phyloP scores from a whole-genome alignment of 2,888 invertebrate genomes.

The Arenicola marina region DNA sequence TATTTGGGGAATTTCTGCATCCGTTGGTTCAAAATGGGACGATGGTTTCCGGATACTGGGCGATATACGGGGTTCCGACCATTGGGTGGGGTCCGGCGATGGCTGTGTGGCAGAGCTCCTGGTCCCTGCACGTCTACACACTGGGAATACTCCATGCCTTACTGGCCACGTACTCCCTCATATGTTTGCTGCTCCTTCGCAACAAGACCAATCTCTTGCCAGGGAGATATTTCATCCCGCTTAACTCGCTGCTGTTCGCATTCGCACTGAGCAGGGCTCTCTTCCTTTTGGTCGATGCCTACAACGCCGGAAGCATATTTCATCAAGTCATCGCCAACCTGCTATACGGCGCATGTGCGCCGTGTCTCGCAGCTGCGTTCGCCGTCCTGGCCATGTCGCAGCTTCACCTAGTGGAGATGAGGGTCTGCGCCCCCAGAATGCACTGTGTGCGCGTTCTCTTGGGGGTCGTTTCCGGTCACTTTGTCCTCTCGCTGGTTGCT shows the following conservation, averaged over 20 bases:
- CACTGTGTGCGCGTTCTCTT: slow-evolving; percentile 80
- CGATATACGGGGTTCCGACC: too few species aligned
- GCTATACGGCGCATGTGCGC: slow-evolving; percentile 81
- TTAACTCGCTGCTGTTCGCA: slow-evolving; percentile 80
- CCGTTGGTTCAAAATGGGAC: too few species aligned
- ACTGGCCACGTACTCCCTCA: slow-evolving; percentile 81
- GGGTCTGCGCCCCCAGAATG: slow-evolving; percentile 62
- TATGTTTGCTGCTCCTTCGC: slow-evolving; percentile 84
- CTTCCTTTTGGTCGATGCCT: slow-evolving; percentile 88
- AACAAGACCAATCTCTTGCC: slow-evolving; percentile 84
- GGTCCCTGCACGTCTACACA: slow-evolving; percentile 89
- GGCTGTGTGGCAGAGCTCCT: too few species aligned
- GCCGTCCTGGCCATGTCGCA: slow-evolving; percentile 84
- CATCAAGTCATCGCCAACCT: slow-evolving; percentile 78
- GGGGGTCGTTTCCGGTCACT: slow-evolving; percentile 77
- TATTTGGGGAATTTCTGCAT: too few species aligned
- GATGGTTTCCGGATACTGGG: too few species aligned
- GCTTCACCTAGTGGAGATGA: slow-evolving; percentile 73
- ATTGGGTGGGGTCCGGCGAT: too few species aligned
- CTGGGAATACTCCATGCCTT: slow-evolving; percentile 84
- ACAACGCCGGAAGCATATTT: slow-evolving; percentile 82
- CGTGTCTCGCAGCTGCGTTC: slow-evolving; percentile 86
- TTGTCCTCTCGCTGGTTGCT: slow-evolving; percentile 78
- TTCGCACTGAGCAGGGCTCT: slow-evolving; percentile 78
- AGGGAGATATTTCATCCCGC: slow-evolving; percentile 83